Percentiles rank a stretch among this genome's conserved stretches.
These are phyloP conservation scores for Prorops nasuta DNA, from an alignment of 1,140 invertebrate genomes.

Conservation along the genomic window DNA sequence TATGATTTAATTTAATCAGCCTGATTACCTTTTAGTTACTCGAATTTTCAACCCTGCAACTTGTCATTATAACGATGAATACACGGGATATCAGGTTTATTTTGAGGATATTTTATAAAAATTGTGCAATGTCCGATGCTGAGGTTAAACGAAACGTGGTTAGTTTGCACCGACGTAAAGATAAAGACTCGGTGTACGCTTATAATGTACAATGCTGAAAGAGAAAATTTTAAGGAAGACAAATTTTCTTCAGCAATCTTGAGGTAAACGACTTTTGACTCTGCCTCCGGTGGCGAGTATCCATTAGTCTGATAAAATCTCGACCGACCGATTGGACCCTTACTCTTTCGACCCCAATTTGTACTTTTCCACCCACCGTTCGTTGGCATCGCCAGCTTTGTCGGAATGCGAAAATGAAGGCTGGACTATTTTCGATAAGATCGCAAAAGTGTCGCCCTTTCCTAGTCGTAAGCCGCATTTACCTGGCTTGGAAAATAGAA, in stretches of 20 bases:
- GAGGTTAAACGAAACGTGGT: too few relatives aligned
- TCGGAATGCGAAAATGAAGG: slow-evolving; percentile 29
- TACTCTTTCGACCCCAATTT: slow-evolving; percentile 29
- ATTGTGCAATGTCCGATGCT: too few relatives aligned
- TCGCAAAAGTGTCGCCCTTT: slow-evolving; percentile 22
- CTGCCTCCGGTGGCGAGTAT: slow-evolving; percentile 42
- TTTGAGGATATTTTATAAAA: too few relatives aligned
- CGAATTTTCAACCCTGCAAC: too few relatives aligned
- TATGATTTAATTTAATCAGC: too few relatives aligned
- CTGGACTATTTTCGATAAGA: slow-evolving; percentile 21
- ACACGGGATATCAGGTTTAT: too few relatives aligned
- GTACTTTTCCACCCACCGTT: slow-evolving; percentile 25
- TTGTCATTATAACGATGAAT: too few relatives aligned
- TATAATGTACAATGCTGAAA: too few relatives aligned
- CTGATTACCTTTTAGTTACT: too few relatives aligned
- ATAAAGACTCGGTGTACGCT: too few relatives aligned
- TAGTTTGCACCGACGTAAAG: too few relatives aligned
- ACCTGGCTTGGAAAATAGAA: background rate
- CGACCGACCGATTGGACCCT: slow-evolving; percentile 22
- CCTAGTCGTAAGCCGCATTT: slow-evolving; percentile 2
- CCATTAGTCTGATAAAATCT: slow-evolving; percentile 50
- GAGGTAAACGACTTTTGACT: slow-evolving; percentile 42
- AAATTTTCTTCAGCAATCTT: slow-evolving; percentile 21
- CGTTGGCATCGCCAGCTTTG: slow-evolving; percentile 15
- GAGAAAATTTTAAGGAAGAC: too few relatives aligned